Evolutionary conservation across 1,140 invertebrate genomes (phyloP).

Genomic region (Drosophila nebulosa): DNA sequence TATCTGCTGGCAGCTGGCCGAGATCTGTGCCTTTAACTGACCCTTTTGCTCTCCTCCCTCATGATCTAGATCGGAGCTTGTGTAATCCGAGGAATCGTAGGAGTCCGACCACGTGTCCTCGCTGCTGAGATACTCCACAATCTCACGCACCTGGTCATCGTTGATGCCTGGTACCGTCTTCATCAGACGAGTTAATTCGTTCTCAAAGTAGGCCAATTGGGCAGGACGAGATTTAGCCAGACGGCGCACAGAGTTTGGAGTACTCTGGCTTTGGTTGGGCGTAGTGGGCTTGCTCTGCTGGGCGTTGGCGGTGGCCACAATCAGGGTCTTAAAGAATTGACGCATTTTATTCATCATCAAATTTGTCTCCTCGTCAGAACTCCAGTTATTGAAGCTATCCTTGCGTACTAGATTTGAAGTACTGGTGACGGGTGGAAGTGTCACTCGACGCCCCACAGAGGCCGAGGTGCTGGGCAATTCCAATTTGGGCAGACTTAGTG

Average conservation of each 20-base stretch:
- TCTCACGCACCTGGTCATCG: constrained; percentile 94
- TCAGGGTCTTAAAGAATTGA: constrained; percentile 94
- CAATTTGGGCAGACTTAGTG: constrained; percentile 59
- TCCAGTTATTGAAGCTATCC: constrained; percentile 96
- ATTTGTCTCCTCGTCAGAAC: constrained; percentile 95
- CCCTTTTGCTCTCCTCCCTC: constrained; percentile 85
- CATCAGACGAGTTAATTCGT: constrained; percentile 93
- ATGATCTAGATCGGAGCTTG: constrained; percentile 90
- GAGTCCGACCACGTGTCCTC: constrained; percentile 96
- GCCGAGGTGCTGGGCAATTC: constrained; percentile 55
- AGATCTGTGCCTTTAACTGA: constrained; percentile 91
- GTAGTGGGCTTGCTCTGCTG: constrained; percentile 80
- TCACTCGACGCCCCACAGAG: constrained; percentile 11
- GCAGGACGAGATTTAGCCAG: constrained; percentile 84
- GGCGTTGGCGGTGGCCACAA: constrained; percentile 85
- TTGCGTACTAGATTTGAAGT: constrained; percentile 84
- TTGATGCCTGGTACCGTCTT: constrained; percentile 94
- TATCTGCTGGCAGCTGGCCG: constrained; percentile 92
- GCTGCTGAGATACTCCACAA: constrained; percentile 94
- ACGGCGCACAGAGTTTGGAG: constrained; percentile 82
- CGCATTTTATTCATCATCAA: constrained; percentile 97
- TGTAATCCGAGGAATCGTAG: constrained; percentile 94
- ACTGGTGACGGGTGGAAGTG: constrained; percentile 81
- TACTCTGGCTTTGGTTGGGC: constrained; percentile 81
- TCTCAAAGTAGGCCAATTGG: constrained; percentile 93